Conservation (phyloP, 2,797 vertebrate species). For the Podarcis siculus region DNA sequence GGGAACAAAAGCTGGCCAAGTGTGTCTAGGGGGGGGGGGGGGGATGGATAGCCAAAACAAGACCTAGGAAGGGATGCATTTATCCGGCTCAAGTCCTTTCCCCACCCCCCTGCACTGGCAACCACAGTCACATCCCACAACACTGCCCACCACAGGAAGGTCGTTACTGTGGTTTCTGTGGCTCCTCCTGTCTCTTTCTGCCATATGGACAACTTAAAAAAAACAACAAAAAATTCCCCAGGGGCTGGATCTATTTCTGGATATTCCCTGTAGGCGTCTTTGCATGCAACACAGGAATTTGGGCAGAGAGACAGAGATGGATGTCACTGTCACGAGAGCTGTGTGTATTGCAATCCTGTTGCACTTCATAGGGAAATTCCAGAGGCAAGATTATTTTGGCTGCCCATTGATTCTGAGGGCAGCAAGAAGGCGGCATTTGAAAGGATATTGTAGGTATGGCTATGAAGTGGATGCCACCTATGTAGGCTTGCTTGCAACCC, state of each 20-base stretch:
- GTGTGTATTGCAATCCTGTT: background rate
- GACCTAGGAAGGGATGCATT: background rate
- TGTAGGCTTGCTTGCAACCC: too few relatives aligned
- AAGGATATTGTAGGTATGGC: background rate
- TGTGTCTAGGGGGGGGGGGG: too few relatives aligned
- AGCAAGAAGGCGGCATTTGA: background rate
- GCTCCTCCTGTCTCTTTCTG: slow-evolving; percentile 31
- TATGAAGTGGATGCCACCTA: background rate
- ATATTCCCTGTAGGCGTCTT: slow-evolving; percentile 21
- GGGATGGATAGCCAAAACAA: background rate
- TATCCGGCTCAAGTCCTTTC: background rate
- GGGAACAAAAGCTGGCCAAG: background rate
- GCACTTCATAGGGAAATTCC: background rate
- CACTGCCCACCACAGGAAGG: slow-evolving; percentile 24
- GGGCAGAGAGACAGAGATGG: background rate
- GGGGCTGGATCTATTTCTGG: slow-evolving; percentile 33
- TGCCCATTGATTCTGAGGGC: too few relatives aligned
- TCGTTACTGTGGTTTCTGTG: slow-evolving; percentile 44
- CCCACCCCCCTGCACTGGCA: background rate
- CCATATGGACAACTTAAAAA: slow-evolving; percentile 34
- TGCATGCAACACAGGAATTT: background rate
- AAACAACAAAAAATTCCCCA: background rate
- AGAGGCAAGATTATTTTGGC: background rate
- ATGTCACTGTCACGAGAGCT: background rate
- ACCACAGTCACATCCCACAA: slow-evolving; percentile 12